These are phyloP conservation scores for Brachylomia viminalis DNA, from an alignment of 2,888 invertebrate species.

Conservation along the genomic window DNA sequence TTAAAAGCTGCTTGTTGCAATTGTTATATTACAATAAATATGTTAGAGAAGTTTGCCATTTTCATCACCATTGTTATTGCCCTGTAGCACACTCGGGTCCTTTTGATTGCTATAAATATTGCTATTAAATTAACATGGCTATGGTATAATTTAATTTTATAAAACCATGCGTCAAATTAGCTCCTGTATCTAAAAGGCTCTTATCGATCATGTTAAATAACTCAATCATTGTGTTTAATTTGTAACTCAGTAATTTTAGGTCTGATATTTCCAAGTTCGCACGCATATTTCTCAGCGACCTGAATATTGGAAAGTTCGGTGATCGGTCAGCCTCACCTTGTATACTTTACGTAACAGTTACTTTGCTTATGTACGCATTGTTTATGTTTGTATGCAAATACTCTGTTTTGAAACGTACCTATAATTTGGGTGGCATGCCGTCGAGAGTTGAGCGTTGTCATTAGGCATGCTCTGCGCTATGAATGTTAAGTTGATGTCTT, in stretches of 20 bases:
- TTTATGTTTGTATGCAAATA: conserved; percentile 63
- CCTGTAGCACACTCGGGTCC: no score
- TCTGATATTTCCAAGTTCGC: conserved; percentile 19
- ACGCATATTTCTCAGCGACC: conserved; percentile 18
- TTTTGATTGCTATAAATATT: neutral
- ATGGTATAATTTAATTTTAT: neutral
- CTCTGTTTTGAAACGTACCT: conserved; percentile 54
- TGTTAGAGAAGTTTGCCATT: neutral
- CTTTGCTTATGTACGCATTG: conserved; percentile 56
- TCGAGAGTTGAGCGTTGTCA: conserved; percentile 17
- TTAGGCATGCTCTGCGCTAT: conserved; percentile 24
- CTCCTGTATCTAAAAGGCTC: no score
- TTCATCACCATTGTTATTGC: no score
- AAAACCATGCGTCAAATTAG: no score
- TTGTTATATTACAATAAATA: neutral
- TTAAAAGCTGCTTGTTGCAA: neutral
- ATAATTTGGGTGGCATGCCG: conserved; percentile 39
- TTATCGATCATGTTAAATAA: neutral
- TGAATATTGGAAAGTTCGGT: conserved; percentile 57
- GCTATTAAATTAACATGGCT: neutral
- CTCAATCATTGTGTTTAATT: neutral
- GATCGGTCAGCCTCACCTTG: conserved; percentile 49
- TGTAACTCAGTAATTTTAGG: neutral
- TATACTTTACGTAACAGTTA: conserved; percentile 54
- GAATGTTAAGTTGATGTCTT: conserved; percentile 10